Evolutionary conservation across 2,888 invertebrate species (phyloP), one percentile per base, ranked within the genome.

Genomic region (Calameuta pallipes): DNA sequence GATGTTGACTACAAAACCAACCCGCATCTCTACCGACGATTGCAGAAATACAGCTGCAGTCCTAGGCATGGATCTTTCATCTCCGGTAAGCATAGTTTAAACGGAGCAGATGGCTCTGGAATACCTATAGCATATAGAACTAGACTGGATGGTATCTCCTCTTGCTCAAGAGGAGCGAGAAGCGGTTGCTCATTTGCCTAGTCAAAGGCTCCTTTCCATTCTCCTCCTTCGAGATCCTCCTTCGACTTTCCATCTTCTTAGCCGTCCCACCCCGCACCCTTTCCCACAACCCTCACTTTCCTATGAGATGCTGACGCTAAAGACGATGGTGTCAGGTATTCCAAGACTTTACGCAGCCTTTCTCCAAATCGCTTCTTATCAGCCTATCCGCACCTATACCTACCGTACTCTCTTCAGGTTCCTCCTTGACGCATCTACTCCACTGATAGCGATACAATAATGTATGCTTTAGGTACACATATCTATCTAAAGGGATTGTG

Each of bases 121-220:
- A 69, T 79, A 79, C 79, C 80, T 56, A 75, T 12, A 75, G 36
- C 41, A 34, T 73, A 78, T 81, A 81, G 80, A 80, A 78, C 71
- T 34, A 30, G 56, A 36, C 34, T 33, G 79, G 79, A 82, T 80
- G 78, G 76, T 79, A 73, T 78, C 80, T 82, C 78, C 80, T 82
- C 84, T 84, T 84, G 83, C 82, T 82, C 80, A 83, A 80, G 77
- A 34, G 79, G 69, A 36, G 75, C 74, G 74, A 76, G 75, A 79
- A 81, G 82, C 79, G 81, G 81, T 79, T 84, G 82, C 84, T 84
- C 84, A 84, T 84, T 84, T 84, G 83, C 84, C 81, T 84, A 84
- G 83, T 84, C 84, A 84, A 84, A 84, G 84, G 83, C 80, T 78
- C 79, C 76, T 81, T 79, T 83, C 78, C 79, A 37, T 76, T 71